These are phyloP conservation scores for Epinephelus lanceolatus DNA, from an alignment of 2,113 vertebrate genomes.

Conservation along the genomic window DNA sequence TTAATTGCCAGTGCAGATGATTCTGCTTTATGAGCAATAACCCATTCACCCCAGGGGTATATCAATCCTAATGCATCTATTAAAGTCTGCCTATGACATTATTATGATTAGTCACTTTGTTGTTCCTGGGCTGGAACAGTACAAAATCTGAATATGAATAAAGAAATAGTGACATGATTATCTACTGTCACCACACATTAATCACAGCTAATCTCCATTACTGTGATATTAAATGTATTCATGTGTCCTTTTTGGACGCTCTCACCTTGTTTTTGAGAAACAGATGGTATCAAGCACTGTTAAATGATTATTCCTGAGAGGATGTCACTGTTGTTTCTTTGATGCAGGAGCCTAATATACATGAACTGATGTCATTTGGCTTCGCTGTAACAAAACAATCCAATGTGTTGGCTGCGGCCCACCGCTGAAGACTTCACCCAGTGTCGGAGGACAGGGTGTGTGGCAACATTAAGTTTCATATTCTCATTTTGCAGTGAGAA, in stretches of 20 bases:
- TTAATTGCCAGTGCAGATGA: slow-evolving; percentile 72
- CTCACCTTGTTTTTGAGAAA: slow-evolving; percentile 72
- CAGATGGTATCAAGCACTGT: slow-evolving; percentile 66
- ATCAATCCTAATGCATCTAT: slow-evolving; percentile 81
- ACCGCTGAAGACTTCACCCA: slow-evolving; percentile 14
- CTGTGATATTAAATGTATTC: slow-evolving; percentile 70
- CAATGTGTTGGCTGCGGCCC: background rate
- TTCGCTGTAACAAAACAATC: slow-evolving; percentile 40
- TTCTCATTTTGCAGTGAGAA: background rate
- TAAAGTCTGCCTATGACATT: slow-evolving; percentile 79
- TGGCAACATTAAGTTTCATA: slow-evolving; percentile 13
- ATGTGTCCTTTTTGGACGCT: slow-evolving; percentile 66
- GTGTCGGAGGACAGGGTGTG: background rate
- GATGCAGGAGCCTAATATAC: slow-evolving; percentile 54
- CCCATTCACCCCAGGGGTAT: slow-evolving; percentile 73
- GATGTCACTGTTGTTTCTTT: slow-evolving; percentile 45
- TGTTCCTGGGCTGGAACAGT: slow-evolving; percentile 60
- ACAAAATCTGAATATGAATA: slow-evolving; percentile 75
- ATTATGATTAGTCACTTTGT: slow-evolving; percentile 81
- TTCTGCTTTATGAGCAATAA: slow-evolving; percentile 78
- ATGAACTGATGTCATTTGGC: slow-evolving; percentile 56
- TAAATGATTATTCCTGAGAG: slow-evolving; percentile 66
- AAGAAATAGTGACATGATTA: slow-evolving; percentile 75
- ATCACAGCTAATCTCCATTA: slow-evolving; percentile 70
- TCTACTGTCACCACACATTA: slow-evolving; percentile 71